Evolutionary conservation across 2,888 invertebrate genomes (phyloP), one percentile per base, ranked within the genome.

Genomic region (Cephus nigrinus): DNA sequence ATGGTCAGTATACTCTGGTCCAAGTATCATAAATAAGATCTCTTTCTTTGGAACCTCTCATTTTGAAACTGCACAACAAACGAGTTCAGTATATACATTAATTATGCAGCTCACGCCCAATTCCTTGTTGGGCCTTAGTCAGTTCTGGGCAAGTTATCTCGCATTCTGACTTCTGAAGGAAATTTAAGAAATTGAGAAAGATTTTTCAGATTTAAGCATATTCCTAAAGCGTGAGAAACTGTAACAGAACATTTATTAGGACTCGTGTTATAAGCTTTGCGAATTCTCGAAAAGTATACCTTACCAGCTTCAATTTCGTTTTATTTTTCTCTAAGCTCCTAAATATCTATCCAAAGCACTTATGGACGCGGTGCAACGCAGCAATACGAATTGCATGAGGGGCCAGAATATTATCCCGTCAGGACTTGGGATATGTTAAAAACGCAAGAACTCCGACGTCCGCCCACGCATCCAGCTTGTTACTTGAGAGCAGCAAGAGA

Each of bases 341-440:
- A 55, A 55, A 55, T 71, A 71, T 71, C 32, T 71, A 71, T 32
- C 31, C 71, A 71, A 31, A 71, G 32, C 32, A 12, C 71, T 31
- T 1, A 12, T 4, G 69, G 71, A 31, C 31, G 32, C 32, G 9
- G 1, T 23, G 31, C 30, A 71, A 15, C 11, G 55, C 55, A 23
- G 55, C 23, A 77, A 78, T 76, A 78, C 77, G 80, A 79, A 79
- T 79, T 77, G 80, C 78, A 79, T 74, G 75, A 77, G 80, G 81
- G 83, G 78, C 84, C 84, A 86, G 87, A 85, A 88, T 89, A 89
- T 90, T 88, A 89, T 88, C 87, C 85, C 88, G 88, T 90, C 89
- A 89, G 80, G 75, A 33, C 32, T 31, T 31, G 32, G 33, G 71
- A 71, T 31, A 33, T 31, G 33, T 31, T 71, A 12, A 33, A 71